Base-by-base conservation (phyloP, 1,140 invertebrate genomes). In the Venturia canescens region DNA sequence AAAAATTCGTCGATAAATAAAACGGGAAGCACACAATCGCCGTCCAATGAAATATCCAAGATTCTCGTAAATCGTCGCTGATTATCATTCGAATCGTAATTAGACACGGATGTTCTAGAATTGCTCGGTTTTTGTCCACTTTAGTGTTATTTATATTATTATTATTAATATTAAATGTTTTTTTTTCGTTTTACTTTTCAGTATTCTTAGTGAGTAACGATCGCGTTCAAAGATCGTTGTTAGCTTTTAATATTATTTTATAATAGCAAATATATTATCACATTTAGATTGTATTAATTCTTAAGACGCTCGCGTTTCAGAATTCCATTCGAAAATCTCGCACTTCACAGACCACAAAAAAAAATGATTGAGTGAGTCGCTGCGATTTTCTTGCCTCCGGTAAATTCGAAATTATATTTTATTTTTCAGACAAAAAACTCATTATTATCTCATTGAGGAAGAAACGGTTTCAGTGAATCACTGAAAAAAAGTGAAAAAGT, bases 231-330 rank as follows among this genome's bases (percentile, higher is more conserved):
- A 74, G 71, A 74, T 57, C 48, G 71, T 74, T 44, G 74, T 63
- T 76, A 63, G 74, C 60, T 76, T 76, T 44, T 44, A 44, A 11
- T 86, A 81, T 90, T 87, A 88, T 88, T 86, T 87, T 87, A 89
- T 89, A 90, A 90, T 90, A 88, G 89, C 89, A 91, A 91, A 90
- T 91, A 91, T 91, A 91, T 90, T 92, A 92, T 92, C 91, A 92
- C 91, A 91, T 92, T 92, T 90, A 92, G 91, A 92, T 92, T 92
- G 91, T 92, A 91, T 92, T 90, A 91, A 91, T 90, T 88, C 83
- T 90, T 90, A 91, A 90, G 86, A 89, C 84, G 82, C 83, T 80
- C 44, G 66, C 57, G 23, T 50, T 78, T 53, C 27, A 31, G 70
- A 75, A 44, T 74, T 66, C 60, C 48, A 16, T 26, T 31, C 69